Percentiles rank a stretch among this genome's conserved stretches.
Evolutionary conservation across 2,888 invertebrate species (phyloP).

Genomic region (Uropetala carovei): DNA sequence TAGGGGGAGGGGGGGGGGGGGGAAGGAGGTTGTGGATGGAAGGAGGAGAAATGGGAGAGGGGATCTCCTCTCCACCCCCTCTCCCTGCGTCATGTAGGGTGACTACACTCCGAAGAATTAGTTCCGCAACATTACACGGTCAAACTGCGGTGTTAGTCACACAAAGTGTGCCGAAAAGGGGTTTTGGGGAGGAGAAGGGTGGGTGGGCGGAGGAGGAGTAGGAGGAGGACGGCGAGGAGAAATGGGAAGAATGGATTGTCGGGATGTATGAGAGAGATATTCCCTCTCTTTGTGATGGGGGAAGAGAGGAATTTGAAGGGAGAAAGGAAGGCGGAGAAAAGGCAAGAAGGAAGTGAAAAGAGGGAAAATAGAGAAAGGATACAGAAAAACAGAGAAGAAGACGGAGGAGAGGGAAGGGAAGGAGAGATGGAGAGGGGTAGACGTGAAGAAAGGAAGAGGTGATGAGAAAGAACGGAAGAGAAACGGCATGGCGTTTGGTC

Average conservation of each 20-base stretch:
- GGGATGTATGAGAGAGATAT: slow-evolving; percentile 56
- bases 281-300: slow-evolving; percentile 34
- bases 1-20: not conserved
- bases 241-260: not conserved
- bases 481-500: not conserved
- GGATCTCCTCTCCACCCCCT: not conserved
- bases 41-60: not conserved
- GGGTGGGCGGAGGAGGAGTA: not conserved
- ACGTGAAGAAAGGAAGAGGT: not conserved
- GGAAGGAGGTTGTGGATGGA: not conserved
- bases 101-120: slow-evolving; percentile 55
- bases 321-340: not conserved
- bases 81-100: slow-evolving; percentile 25
- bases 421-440: not conserved
- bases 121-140: slow-evolving; percentile 63
- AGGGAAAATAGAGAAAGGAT: not conserved
- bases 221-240: not conserved
- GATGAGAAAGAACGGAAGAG: not conserved
- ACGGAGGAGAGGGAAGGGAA: not conserved
- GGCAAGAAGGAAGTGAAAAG: not conserved
- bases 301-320: not conserved
- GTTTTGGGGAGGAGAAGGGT: not conserved
- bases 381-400: not conserved
- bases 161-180: slow-evolving; percentile 37
- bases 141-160: slow-evolving; percentile 61